Percentiles rank a stretch among this genome's conserved stretches.
These are phyloP conservation scores for Eucriotettix oculatus DNA, from an alignment of 2,888 invertebrate genomes.

Conservation along the genomic window DNA sequence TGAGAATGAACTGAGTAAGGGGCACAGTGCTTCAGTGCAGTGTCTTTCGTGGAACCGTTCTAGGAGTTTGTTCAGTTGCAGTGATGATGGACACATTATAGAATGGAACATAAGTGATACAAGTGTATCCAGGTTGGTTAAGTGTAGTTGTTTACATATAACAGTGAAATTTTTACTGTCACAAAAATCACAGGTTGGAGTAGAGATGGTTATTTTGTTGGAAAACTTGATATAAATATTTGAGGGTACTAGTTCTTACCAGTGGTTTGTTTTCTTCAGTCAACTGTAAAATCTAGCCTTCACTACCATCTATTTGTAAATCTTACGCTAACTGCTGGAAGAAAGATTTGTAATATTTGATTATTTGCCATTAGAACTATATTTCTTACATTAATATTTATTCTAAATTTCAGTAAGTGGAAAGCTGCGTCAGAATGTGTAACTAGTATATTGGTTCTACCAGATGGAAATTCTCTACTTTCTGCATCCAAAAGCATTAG, in stretches of 20 bases:
- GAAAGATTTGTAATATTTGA: background rate
- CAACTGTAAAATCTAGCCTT: background rate
- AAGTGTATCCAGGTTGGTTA: too few species aligned
- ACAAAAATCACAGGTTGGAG: too few species aligned
- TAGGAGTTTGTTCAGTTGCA: constrained; percentile 36
- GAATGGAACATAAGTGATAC: constrained; percentile 33
- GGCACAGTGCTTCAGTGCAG: constrained; percentile 26
- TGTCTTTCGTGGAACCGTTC: constrained; percentile 38
- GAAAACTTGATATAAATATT: background rate
- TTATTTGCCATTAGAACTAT: constrained; percentile 9
- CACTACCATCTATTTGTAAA: background rate
- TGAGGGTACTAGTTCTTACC: background rate
- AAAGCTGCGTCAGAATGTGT: constrained; percentile 42
- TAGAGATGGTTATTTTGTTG: background rate
- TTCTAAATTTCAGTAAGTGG: constrained; percentile 37
- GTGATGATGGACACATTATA: constrained; percentile 37
- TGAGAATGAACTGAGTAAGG: constrained; percentile 37
- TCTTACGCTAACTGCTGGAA: background rate
- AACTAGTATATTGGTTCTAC: constrained; percentile 41
- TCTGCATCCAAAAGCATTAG: constrained; percentile 33
- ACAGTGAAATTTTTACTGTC: too few species aligned
- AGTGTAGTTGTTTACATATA: too few species aligned
- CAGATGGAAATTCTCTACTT: constrained; percentile 23
- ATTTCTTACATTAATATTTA: constrained; percentile 6
- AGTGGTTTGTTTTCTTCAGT: background rate